phyloP scores from a whole-genome alignment of 2,113 vertebrate genomes.

The Leptobrachium leishanense region DNA sequence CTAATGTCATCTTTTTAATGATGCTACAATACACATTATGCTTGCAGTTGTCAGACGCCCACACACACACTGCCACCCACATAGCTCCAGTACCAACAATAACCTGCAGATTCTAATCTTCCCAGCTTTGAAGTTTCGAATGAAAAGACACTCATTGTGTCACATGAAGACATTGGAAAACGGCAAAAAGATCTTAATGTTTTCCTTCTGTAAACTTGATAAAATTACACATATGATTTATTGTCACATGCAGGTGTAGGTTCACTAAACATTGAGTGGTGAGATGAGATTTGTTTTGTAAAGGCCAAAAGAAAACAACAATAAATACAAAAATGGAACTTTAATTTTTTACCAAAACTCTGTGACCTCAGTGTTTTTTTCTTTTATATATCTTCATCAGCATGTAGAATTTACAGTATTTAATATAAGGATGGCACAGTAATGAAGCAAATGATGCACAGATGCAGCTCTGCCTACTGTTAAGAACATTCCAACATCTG shows the following conservation, averaged over 20 bases:
- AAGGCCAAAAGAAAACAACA: constrained; percentile 4
- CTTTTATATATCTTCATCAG: no score
- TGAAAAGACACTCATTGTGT: constrained; percentile 38
- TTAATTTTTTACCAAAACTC: no score
- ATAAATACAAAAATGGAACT: no score
- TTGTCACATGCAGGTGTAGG: no score
- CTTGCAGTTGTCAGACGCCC: constrained; percentile 49
- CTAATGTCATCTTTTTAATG: constrained; percentile 57
- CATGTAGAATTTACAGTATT: no score
- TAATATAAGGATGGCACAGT: no score
- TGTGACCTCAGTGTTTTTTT: no score
- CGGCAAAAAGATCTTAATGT: constrained; percentile 30
- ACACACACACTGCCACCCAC: constrained; percentile 32
- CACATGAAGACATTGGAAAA: constrained; percentile 32
- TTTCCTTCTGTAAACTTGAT: constrained; percentile 16
- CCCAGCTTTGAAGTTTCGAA: constrained; percentile 38
- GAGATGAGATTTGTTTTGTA: background rate
- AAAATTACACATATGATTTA: constrained; percentile 10
- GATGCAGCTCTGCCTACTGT: no score
- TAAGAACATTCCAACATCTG: no score
- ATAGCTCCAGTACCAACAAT: constrained; percentile 29
- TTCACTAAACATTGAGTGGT: no score
- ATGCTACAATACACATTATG: constrained; percentile 53
- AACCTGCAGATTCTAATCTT: constrained; percentile 51
- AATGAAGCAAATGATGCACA: no score